phyloP scores from a whole-genome alignment of 1,140 invertebrate genomes.

The Papilio aristodemus region DNA sequence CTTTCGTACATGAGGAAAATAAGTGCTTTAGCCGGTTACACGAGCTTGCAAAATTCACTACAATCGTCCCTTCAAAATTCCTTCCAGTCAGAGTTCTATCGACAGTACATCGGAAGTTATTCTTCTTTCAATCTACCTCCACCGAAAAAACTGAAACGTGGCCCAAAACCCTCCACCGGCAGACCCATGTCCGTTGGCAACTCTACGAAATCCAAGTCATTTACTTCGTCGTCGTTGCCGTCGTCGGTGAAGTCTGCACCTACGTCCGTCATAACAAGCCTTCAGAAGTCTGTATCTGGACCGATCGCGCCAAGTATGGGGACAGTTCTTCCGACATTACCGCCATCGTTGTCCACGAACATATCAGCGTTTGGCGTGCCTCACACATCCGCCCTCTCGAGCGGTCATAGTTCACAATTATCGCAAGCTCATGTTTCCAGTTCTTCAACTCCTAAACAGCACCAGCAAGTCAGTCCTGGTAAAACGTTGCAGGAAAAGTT shows the following conservation, averaged over 20 bases:
- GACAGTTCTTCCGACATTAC: constrained; percentile 60
- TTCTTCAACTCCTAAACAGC: constrained; percentile 64
- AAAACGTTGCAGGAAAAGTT: constrained; percentile 84
- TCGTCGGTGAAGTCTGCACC: constrained; percentile 42
- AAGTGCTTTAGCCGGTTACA: constrained; percentile 58
- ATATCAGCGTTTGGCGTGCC: constrained; percentile 50
- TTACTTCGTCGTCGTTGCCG: constrained; percentile 33
- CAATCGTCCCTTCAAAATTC: constrained; percentile 63
- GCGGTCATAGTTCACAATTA: constrained; percentile 45
- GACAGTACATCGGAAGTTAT: constrained; percentile 58
- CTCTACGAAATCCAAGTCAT: constrained; percentile 51
- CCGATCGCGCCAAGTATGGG: constrained; percentile 62
- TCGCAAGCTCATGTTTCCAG: constrained; percentile 65
- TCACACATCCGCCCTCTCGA: constrained; percentile 38
- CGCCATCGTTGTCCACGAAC: constrained; percentile 62
- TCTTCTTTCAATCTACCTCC: constrained; percentile 55
- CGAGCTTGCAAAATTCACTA: constrained; percentile 53
- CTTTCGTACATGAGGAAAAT: constrained; percentile 66
- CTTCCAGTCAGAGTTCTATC: constrained; percentile 71
- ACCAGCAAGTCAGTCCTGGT: constrained; percentile 77
- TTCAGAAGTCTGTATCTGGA: constrained; percentile 53
- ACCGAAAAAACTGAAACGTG: constrained; percentile 66
- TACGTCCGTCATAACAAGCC: constrained; percentile 48
- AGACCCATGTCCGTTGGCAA: constrained; percentile 35
- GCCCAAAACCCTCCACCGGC: constrained; percentile 49